These are phyloP conservation scores for Erynnis tages DNA, from an alignment of 2,888 invertebrate genomes.

Conservation along the genomic window DNA sequence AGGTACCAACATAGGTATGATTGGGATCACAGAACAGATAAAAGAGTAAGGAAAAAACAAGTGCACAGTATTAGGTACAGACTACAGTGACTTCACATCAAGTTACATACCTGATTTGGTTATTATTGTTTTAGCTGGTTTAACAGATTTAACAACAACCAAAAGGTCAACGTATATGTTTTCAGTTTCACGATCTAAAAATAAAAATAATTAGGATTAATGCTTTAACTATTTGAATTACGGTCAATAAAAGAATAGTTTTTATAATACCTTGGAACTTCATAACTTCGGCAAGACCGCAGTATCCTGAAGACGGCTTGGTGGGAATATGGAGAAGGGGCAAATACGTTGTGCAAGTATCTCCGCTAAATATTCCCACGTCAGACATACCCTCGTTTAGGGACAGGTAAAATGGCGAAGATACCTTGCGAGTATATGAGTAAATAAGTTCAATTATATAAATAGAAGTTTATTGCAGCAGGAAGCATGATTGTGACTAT, in stretches of 20 bases:
- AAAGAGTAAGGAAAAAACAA: too few relatives aligned
- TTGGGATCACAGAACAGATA: too few relatives aligned
- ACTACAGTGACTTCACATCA: too few relatives aligned
- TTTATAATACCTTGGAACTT: slow-evolving; percentile 69
- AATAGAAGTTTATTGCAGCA: too few relatives aligned
- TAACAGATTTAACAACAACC: slow-evolving; percentile 84
- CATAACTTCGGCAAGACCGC: slow-evolving; percentile 78
- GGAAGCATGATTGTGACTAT: too few relatives aligned
- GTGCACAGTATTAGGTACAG: too few relatives aligned
- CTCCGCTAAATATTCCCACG: slow-evolving; percentile 81
- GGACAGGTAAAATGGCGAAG: slow-evolving; percentile 84
- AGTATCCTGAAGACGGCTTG: slow-evolving; percentile 81
- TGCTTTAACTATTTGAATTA: too few relatives aligned
- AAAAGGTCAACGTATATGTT: slow-evolving; percentile 84
- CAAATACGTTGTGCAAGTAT: slow-evolving; percentile 68
- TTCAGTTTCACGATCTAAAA: too few relatives aligned
- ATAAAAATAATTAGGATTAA: too few relatives aligned
- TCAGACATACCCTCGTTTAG: slow-evolving; percentile 85
- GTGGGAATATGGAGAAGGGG: slow-evolving; percentile 84
- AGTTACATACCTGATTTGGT: slow-evolving; percentile 81
- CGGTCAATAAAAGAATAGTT: too few relatives aligned
- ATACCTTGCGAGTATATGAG: slow-evolving; percentile 78
- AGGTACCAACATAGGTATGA: too few relatives aligned
- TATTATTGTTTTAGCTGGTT: slow-evolving; percentile 82
- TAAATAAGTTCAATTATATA: too few relatives aligned